phyloP scores from a whole-genome alignment of 2,797 vertebrate genomes.

The Mormyrops boulengeri region DNA sequence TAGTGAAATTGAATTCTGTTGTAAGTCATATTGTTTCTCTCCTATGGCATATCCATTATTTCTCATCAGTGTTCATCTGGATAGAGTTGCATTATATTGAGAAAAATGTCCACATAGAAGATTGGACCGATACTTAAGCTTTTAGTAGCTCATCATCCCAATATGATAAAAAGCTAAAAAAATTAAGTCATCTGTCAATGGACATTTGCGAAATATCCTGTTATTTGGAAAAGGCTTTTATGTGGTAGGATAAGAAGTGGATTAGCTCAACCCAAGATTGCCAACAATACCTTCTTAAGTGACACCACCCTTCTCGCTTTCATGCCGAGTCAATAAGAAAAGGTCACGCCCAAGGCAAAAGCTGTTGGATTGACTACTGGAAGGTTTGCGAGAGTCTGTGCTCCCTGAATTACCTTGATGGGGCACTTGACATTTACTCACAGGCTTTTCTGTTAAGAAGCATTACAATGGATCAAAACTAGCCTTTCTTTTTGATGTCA shows the following conservation, averaged over 20 bases:
- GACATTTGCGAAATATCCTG: background rate
- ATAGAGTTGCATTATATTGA: background rate
- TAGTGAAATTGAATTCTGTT: background rate
- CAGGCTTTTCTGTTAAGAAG: background rate
- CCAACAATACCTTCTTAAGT: background rate
- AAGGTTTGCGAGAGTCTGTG: background rate
- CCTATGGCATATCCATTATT: background rate
- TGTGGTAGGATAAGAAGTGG: conserved; percentile 6
- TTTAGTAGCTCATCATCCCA: background rate
- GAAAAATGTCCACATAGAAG: background rate
- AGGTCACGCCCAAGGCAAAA: background rate
- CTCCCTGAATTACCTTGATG: background rate
- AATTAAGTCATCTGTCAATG: background rate
- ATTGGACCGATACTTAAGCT: background rate
- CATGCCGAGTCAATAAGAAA: background rate
- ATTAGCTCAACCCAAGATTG: background rate
- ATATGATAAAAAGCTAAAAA: background rate
- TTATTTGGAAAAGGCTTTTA: background rate
- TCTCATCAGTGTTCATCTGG: background rate
- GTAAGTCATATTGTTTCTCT: background rate
- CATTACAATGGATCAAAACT: background rate
- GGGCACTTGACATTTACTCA: background rate
- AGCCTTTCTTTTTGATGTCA: background rate
- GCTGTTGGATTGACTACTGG: background rate
- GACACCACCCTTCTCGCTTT: background rate